Conservation (phyloP, 2,113 vertebrate species). For the Neoarius graeffei region DNA sequence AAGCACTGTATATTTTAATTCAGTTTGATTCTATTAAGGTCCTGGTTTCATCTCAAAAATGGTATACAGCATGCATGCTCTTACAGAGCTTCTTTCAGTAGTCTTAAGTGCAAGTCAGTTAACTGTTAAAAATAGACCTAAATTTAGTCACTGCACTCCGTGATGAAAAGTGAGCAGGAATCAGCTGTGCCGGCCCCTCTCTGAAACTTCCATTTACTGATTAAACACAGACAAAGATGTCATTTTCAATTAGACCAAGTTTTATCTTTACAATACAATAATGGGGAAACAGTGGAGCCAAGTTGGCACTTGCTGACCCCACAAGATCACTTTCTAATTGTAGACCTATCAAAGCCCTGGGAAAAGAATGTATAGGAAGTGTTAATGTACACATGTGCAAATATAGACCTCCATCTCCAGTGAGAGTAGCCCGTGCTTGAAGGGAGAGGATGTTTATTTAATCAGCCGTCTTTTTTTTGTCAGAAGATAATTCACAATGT, state of each 20-base stretch:
- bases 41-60: not conserved
- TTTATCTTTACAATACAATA: constrained; percentile 1
- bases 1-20: not conserved
- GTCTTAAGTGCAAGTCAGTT: not conserved
- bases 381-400: constrained; percentile 21
- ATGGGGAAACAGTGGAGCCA: not conserved
- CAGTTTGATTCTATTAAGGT: not conserved
- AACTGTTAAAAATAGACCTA: not conserved
- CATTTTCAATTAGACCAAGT: not conserved
- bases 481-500: constrained; percentile 24
- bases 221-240: not conserved
- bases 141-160: not conserved
- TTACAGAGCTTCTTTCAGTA: not conserved
- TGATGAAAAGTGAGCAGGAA: not conserved
- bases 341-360: constrained; percentile 33
- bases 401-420: constrained; percentile 26
- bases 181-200: not conserved
- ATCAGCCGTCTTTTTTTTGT: constrained; percentile 8
- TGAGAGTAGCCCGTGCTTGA: constrained; percentile 26
- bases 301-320: constrained; percentile 29
- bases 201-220: not conserved
- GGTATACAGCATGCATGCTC: not conserved
- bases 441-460: constrained; percentile 42
- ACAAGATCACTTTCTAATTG: constrained; percentile 2
- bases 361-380: constrained; percentile 34